These are phyloP conservation scores for Andricus quercusramuli DNA, from an alignment of 2,888 invertebrate species.

Conservation along the genomic window DNA sequence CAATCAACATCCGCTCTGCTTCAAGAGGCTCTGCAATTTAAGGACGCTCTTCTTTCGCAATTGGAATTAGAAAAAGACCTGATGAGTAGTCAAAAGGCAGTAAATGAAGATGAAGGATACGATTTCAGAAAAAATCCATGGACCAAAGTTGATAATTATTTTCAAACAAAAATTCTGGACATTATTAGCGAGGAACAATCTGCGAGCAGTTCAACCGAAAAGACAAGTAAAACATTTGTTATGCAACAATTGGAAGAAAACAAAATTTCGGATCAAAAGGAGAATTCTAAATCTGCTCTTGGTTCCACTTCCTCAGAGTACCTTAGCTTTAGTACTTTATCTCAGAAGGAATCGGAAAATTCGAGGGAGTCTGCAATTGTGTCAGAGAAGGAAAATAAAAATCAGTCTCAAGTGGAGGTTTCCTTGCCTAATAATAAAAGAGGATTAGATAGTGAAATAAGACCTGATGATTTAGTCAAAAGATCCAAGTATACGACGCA, in stretches of 20 bases:
- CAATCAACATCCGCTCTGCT: slow-evolving; percentile 61
- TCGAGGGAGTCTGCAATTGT: background rate
- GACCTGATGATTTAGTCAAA: background rate
- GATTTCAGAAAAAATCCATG: background rate
- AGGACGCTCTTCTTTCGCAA: slow-evolving; percentile 59
- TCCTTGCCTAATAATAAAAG: background rate
- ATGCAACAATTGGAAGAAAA: slow-evolving; percentile 21
- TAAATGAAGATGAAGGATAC: background rate
- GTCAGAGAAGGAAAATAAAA: background rate
- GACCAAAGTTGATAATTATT: slow-evolving; percentile 45
- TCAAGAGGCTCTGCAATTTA: slow-evolving; percentile 63
- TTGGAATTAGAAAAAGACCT: slow-evolving; percentile 53
- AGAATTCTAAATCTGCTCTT: background rate
- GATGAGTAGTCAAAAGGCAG: background rate
- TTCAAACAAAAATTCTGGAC: slow-evolving; percentile 63
- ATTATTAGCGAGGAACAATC: slow-evolving; percentile 71
- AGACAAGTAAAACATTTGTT: slow-evolving; percentile 49
- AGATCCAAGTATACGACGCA: background rate
- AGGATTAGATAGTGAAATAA: background rate
- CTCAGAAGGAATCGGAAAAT: background rate
- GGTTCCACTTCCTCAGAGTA: slow-evolving; percentile 53
- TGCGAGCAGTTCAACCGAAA: slow-evolving; percentile 60
- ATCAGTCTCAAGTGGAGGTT: background rate
- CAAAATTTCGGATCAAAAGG: background rate
- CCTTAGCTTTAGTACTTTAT: slow-evolving; percentile 53